Evolutionary conservation across 2,113 vertebrate species (phyloP).

Genomic region (Epinephelus fuscoguttatus): DNA sequence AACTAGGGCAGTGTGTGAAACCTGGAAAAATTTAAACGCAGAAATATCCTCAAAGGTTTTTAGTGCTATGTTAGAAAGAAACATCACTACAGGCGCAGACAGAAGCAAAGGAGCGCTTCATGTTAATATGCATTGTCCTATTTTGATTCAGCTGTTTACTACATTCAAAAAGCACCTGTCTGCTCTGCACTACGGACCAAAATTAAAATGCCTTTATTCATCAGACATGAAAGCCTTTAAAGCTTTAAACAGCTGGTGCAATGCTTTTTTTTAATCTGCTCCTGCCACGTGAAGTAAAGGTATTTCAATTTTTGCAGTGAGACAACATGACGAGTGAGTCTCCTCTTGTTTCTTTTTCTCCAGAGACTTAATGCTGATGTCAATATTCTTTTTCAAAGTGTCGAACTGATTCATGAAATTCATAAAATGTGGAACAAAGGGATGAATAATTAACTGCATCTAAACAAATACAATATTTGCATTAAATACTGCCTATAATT

Average conservation of each 20-base stretch:
- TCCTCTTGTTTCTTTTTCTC: background rate
- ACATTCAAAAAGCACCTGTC: constrained; percentile 20
- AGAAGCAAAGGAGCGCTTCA: background rate
- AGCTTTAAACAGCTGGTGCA: constrained; percentile 16
- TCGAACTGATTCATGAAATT: background rate
- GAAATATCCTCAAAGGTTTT: background rate
- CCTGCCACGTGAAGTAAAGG: background rate
- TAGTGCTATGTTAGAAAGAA: background rate
- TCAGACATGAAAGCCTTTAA: constrained; percentile 20
- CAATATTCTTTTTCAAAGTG: no score
- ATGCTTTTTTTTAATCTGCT: constrained; percentile 35
- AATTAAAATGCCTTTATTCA: constrained; percentile 47
- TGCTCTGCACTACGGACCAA: no score
- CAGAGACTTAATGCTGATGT: background rate
- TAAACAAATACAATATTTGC: background rate
- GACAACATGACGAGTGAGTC: background rate
- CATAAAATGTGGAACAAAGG: background rate
- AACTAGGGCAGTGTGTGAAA: background rate
- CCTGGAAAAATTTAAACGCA: no score
- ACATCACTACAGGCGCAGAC: background rate
- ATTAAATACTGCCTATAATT: background rate
- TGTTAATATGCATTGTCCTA: background rate
- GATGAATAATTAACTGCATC: background rate
- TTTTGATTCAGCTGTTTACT: constrained; percentile 5
- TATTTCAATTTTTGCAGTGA: background rate